Conservation (phyloP, 2,888 invertebrate species). For the Xylocampa areola region DNA sequence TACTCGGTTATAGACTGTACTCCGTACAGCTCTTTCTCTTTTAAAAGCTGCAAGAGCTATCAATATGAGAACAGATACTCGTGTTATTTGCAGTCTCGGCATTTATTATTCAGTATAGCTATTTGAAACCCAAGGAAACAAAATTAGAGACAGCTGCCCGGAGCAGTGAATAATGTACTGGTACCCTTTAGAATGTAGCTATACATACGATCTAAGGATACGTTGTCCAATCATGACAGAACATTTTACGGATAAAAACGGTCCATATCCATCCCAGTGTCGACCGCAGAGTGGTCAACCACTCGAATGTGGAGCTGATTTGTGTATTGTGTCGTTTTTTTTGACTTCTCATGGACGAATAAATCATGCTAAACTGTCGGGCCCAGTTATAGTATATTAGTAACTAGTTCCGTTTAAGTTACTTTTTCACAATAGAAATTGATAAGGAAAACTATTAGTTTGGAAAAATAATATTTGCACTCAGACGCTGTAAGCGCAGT, state of each 20-base stretch:
- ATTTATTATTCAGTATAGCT: slow-evolving; percentile 53
- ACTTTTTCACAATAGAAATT: background rate
- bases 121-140: slow-evolving; percentile 48
- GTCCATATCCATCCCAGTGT: slow-evolving; percentile 45
- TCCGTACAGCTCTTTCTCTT: background rate
- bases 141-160: slow-evolving; percentile 56
- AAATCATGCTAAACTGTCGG: slow-evolving; percentile 51
- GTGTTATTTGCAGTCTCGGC: slow-evolving; percentile 40
- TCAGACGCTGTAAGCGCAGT: too few relatives aligned
- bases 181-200: slow-evolving; percentile 22
- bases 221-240: slow-evolving; percentile 29
- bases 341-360: slow-evolving; percentile 41
- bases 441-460: too few relatives aligned
- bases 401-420: background rate
- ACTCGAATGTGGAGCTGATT: slow-evolving; percentile 58
- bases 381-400: slow-evolving; percentile 7
- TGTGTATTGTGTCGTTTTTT: slow-evolving; percentile 56
- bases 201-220: slow-evolving; percentile 10
- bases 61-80: slow-evolving; percentile 30
- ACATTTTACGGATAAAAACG: slow-evolving; percentile 44
- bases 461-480: too few relatives aligned
- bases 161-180: slow-evolving; percentile 57
- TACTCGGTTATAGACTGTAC: too few relatives aligned
- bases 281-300: slow-evolving; percentile 46
- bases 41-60: slow-evolving; percentile 32